These are phyloP conservation scores for Picathartes gymnocephalus DNA, from an alignment of 2,113 vertebrate species.

Conservation along the genomic window DNA sequence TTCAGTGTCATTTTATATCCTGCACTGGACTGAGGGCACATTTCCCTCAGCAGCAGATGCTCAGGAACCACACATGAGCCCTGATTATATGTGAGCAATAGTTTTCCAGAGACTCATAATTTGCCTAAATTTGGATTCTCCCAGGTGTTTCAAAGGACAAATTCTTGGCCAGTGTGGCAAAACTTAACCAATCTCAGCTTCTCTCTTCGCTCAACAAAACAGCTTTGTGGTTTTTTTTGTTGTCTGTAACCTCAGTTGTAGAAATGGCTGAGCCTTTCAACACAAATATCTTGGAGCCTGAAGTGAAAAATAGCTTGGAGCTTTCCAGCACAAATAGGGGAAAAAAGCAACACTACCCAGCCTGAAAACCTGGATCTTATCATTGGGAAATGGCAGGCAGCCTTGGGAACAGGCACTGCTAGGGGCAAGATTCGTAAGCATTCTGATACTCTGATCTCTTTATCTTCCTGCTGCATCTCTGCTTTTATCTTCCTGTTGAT, in stretches of 20 bases:
- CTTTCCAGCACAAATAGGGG: not conserved
- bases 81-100: not conserved
- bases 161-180: not conserved
- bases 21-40: not conserved
- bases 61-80: not conserved
- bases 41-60: not conserved
- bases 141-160: not conserved
- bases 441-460: slow-evolving; percentile 4
- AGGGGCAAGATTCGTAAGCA: not conserved
- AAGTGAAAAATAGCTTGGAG: not conserved
- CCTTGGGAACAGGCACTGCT: slow-evolving; percentile 42
- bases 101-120: not conserved
- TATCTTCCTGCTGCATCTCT: slow-evolving; percentile 43
- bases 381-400: slow-evolving; percentile 3
- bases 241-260: not conserved
- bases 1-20: not conserved
- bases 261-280: not conserved
- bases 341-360: not conserved
- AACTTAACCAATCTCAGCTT: not conserved
- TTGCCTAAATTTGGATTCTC: not conserved
- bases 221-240: not conserved
- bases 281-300: not conserved
- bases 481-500: not conserved
- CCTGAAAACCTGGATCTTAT: slow-evolving; percentile 39
- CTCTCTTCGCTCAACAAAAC: not conserved